These are phyloP conservation scores for Cyclargus thomasi DNA, from an alignment of 1,140 invertebrate species.

Conservation along the genomic window DNA sequence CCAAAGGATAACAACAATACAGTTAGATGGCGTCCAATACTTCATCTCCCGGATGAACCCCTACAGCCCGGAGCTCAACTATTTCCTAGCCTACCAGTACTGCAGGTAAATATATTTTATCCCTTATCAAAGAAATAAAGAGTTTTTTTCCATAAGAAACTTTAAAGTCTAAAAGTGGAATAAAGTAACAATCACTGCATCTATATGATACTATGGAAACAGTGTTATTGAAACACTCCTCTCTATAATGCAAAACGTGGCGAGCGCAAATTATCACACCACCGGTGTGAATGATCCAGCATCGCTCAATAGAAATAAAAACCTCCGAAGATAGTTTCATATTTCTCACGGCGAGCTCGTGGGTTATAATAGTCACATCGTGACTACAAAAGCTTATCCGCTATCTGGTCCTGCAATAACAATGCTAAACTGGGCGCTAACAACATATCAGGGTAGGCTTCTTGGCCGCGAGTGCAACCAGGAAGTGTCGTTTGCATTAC, in stretches of 20 bases:
- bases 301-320: not conserved
- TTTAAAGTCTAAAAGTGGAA: too few species aligned
- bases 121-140: not conserved
- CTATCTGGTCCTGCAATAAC: slow-evolving; percentile 48
- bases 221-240: too few species aligned
- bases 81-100: slow-evolving; percentile 91
- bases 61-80: slow-evolving; percentile 90
- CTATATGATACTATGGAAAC: too few species aligned
- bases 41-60: slow-evolving; percentile 92
- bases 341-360: slow-evolving; percentile 39
- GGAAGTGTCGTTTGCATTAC: slow-evolving; percentile 64
- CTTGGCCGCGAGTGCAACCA: slow-evolving; percentile 41
- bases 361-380: slow-evolving; percentile 53
- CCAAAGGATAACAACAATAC: slow-evolving; percentile 89
- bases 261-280: not conserved
- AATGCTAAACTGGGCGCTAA: slow-evolving; percentile 47
- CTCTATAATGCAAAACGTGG: not conserved
- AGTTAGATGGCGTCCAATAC: slow-evolving; percentile 89
- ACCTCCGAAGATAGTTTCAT: slow-evolving; percentile 33
- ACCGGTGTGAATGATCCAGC: not conserved
- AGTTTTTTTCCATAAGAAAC: too few species aligned
- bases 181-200: too few species aligned
- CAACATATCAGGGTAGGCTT: slow-evolving; percentile 39
- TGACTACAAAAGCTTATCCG: slow-evolving; percentile 61
- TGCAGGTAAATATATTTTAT: slow-evolving; percentile 75